These are phyloP conservation scores for Chelidonichthys spinosus DNA, from an alignment of 2,797 vertebrate genomes.

Conservation along the genomic window DNA sequence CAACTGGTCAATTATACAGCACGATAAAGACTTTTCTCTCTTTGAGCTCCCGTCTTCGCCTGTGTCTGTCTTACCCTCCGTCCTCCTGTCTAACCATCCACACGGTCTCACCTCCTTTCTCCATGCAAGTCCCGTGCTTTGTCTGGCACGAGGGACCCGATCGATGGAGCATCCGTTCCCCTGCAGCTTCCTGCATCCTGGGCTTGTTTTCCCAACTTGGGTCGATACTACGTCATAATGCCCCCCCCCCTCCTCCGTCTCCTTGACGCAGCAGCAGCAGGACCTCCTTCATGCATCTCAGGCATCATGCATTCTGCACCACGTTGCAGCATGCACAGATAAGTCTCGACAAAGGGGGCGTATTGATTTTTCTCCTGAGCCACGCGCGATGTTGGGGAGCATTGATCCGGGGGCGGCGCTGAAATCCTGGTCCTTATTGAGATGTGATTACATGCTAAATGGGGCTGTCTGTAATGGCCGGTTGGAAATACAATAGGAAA, in stretches of 20 bases:
- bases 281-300: slow-evolving; percentile 35
- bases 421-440: slow-evolving; percentile 62
- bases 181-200: slow-evolving; percentile 53
- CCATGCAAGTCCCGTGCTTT: slow-evolving; percentile 45
- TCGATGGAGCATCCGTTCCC: slow-evolving; percentile 48
- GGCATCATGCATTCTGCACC: slow-evolving; percentile 50
- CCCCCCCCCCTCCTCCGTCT: slow-evolving; percentile 20
- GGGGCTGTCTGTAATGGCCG: slow-evolving; percentile 38
- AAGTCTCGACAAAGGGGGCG: slow-evolving; percentile 43
- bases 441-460: slow-evolving; percentile 58
- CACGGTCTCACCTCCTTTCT: slow-evolving; percentile 19
- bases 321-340: not conserved
- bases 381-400: slow-evolving; percentile 8
- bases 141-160: slow-evolving; percentile 39
- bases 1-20: slow-evolving; percentile 13
- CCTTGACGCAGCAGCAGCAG: slow-evolving; percentile 33
- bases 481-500: slow-evolving; percentile 44
- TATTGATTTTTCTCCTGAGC: slow-evolving; percentile 53
- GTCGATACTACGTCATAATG: slow-evolving; percentile 64
- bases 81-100: slow-evolving; percentile 24
- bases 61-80: slow-evolving; percentile 28
- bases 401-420: slow-evolving; percentile 48
- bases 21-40: not conserved
- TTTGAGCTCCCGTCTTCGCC: too few species aligned
- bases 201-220: slow-evolving; percentile 52